phyloP scores from a whole-genome alignment of 2,797 vertebrate genomes.

The Poeciliopsis presidionis region DNA sequence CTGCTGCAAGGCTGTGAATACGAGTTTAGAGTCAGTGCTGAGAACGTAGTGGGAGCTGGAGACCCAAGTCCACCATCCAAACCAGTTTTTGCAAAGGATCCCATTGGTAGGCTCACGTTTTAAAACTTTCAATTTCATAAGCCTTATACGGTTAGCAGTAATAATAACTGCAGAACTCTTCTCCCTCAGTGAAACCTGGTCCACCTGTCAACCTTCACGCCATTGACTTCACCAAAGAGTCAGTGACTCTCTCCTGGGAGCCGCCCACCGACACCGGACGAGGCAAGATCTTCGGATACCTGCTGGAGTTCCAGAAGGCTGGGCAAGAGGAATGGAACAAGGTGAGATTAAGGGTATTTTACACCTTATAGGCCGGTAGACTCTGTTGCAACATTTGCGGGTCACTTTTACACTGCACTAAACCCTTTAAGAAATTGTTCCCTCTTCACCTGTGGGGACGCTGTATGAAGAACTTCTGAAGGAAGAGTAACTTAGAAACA shows the following conservation, averaged over 20 bases:
- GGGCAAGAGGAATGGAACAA: slow-evolving; percentile 95
- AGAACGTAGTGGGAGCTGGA: slow-evolving; percentile 93
- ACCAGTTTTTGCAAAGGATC: slow-evolving; percentile 95
- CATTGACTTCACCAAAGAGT: slow-evolving; percentile 92
- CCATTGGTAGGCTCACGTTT: slow-evolving; percentile 84
- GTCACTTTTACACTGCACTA: no score
- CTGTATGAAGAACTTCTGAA: no score
- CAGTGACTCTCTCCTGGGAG: slow-evolving; percentile 92
- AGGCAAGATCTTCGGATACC: slow-evolving; percentile 96
- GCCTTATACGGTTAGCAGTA: not conserved
- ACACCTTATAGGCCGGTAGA: no score
- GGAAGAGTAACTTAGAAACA: no score
- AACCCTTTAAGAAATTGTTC: no score
- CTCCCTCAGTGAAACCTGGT: slow-evolving; percentile 87
- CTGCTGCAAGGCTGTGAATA: slow-evolving; percentile 96
- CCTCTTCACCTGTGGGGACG: no score
- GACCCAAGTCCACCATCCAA: slow-evolving; percentile 97
- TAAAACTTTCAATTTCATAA: not conserved
- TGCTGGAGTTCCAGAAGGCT: slow-evolving; percentile 94
- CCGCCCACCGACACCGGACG: slow-evolving; percentile 92
- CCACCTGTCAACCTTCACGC: slow-evolving; percentile 89
- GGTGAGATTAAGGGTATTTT: slow-evolving; percentile 43
- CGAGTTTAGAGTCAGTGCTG: slow-evolving; percentile 97
- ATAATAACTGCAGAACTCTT: not conserved
- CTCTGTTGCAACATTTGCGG: no score